These are phyloP conservation scores for Lates calcarifer DNA, from an alignment of 2,113 vertebrate genomes.

Conservation along the genomic window DNA sequence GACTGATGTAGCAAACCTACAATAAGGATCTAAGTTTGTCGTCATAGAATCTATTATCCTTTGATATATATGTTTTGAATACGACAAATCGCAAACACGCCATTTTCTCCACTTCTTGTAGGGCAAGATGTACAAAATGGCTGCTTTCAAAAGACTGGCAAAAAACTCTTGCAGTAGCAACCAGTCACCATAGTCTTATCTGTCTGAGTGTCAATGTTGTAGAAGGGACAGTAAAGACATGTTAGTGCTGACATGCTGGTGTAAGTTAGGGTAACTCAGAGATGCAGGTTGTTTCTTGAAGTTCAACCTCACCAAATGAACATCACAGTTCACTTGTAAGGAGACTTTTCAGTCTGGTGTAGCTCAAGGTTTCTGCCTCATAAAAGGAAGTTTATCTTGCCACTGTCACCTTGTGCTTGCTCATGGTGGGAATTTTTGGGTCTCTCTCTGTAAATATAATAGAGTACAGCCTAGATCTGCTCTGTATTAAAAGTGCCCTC, in stretches of 20 bases:
- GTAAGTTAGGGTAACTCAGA: no score
- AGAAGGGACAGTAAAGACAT: background rate
- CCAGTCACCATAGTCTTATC: background rate
- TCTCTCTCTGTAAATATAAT: no score
- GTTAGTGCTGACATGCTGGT: background rate
- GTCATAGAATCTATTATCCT: slow-evolving; percentile 16
- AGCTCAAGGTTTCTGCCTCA: no score
- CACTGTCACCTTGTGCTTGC: no score
- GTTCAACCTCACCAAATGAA: no score
- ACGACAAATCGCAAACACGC: background rate
- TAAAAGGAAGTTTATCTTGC: no score
- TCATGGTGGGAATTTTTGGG: no score
- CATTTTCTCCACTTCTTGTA: background rate
- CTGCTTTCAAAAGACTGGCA: background rate
- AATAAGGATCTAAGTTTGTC: slow-evolving; percentile 35
- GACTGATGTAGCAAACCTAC: slow-evolving; percentile 31
- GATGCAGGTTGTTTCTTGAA: no score
- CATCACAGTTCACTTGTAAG: no score
- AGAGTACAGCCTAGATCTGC: no score
- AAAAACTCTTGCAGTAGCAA: background rate
- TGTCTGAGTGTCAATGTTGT: background rate
- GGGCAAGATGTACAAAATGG: background rate
- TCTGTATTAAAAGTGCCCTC: no score
- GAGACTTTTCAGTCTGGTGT: no score
- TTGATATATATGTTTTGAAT: background rate